phyloP scores from a whole-genome alignment of 2,113 vertebrate genomes.

The Phalacrocorax carbo region DNA sequence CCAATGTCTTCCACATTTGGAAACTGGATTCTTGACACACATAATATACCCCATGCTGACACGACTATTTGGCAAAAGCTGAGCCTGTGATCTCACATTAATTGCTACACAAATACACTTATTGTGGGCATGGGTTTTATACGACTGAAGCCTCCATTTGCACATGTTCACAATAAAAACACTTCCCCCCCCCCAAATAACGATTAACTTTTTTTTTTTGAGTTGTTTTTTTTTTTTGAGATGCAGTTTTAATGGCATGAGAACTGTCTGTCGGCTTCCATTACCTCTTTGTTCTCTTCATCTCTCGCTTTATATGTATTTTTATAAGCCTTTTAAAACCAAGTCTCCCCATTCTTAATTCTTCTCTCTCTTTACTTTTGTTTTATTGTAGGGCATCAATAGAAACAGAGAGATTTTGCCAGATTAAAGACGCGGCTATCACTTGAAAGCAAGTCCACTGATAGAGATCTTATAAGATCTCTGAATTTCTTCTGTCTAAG shows the following conservation, averaged over 20 bases:
- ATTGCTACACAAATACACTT: conserved; percentile 71
- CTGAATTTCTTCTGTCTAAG: neutral
- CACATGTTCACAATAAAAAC: conserved; percentile 76
- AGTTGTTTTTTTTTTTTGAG: neutral
- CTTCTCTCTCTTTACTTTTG: conserved; percentile 60
- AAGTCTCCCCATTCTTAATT: conserved; percentile 45
- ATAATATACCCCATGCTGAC: conserved; percentile 56
- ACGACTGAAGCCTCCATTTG: conserved; percentile 41
- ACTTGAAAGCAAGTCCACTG: conserved; percentile 22
- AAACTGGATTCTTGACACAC: conserved; percentile 55
- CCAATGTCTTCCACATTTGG: conserved; percentile 41
- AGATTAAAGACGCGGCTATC: conserved; percentile 35
- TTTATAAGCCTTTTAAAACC: conserved; percentile 69
- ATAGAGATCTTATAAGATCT: neutral
- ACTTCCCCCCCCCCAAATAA: neutral
- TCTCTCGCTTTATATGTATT: conserved; percentile 50
- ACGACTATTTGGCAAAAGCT: conserved; percentile 52
- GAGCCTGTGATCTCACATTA: conserved; percentile 71
- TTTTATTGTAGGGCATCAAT: conserved; percentile 61
- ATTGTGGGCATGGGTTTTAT: conserved; percentile 61
- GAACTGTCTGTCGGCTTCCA: conserved; percentile 48
- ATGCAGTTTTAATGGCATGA: conserved; percentile 64
- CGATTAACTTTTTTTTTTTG: neutral
- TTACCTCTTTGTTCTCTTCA: conserved; percentile 57
- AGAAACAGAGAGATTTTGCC: conserved; percentile 42